Conservation (phyloP, 1,140 invertebrate species). For the Harpegnathos saltator region DNA sequence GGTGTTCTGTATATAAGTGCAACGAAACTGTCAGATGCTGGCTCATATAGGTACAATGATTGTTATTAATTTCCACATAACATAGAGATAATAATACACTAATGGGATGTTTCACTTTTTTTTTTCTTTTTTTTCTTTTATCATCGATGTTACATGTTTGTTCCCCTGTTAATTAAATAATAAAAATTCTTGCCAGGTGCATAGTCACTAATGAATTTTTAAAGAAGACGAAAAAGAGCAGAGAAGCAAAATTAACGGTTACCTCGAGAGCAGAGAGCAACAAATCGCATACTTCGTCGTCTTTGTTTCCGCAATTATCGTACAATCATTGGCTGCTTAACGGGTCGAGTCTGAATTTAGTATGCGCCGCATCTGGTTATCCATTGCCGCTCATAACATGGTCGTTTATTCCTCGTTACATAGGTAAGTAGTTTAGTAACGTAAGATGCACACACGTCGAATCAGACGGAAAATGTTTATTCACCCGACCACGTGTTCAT, state of each 20-base stretch:
- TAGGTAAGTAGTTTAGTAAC: slow-evolving; percentile 72
- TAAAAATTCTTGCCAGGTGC: too few relatives aligned
- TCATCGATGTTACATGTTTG: too few relatives aligned
- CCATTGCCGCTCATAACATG: slow-evolving; percentile 86
- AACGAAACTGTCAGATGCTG: slow-evolving; percentile 87
- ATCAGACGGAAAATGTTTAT: slow-evolving; percentile 10
- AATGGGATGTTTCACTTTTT: too few relatives aligned
- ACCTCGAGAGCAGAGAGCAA: slow-evolving; percentile 73
- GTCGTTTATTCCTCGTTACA: slow-evolving; percentile 84
- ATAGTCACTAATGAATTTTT: slow-evolving; percentile 84
- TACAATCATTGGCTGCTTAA: slow-evolving; percentile 80
- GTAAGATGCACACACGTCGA: not conserved
- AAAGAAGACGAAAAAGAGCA: slow-evolving; percentile 86
- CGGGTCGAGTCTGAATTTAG: slow-evolving; percentile 84
- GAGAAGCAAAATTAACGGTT: slow-evolving; percentile 85
- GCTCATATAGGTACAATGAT: slow-evolving; percentile 86
- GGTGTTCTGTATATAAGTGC: slow-evolving; percentile 87
- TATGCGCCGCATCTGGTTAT: slow-evolving; percentile 87
- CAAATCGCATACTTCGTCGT: slow-evolving; percentile 60
- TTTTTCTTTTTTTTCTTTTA: too few relatives aligned
- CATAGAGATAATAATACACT: too few relatives aligned
- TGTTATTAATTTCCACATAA: not conserved
- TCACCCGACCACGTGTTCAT: slow-evolving; percentile 13
- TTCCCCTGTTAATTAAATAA: too few relatives aligned
- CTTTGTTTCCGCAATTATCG: slow-evolving; percentile 80